These are phyloP conservation scores for Drosophila sordidula DNA, from an alignment of 2,888 invertebrate genomes.

Conservation along the genomic window DNA sequence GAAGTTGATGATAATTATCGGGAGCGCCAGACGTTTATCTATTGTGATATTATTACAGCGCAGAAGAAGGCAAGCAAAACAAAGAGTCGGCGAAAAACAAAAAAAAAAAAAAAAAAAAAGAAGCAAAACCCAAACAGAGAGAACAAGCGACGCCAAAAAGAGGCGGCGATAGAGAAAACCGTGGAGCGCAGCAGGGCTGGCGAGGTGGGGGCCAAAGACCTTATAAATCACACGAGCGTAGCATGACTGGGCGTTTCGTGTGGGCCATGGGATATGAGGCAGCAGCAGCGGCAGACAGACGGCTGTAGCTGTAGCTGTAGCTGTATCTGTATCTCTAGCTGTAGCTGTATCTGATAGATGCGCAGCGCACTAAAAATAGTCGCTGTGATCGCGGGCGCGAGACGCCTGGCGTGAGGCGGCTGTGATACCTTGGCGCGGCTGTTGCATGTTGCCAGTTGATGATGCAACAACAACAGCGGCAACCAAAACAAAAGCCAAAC, in stretches of 20 bases:
- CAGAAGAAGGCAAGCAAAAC: constrained; percentile 72
- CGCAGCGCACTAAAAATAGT: constrained; percentile 70
- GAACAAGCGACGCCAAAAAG: constrained; percentile 30
- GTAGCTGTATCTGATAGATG: constrained; percentile 54
- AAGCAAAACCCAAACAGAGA: constrained; percentile 46
- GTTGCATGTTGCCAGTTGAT: constrained; percentile 62
- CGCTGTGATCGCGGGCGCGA: constrained; percentile 37
- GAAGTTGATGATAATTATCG: constrained; percentile 18
- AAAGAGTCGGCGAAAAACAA: constrained; percentile 58
- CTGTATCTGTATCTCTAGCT: constrained; percentile 19
- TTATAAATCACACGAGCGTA: constrained; percentile 81
- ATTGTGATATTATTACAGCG: constrained; percentile 57
- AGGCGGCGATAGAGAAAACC: constrained; percentile 18
- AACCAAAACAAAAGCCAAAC: constrained; percentile 42
- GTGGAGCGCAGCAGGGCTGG: constrained; percentile 19
- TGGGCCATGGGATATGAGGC: constrained; percentile 38
- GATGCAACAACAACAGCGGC: constrained; percentile 66
- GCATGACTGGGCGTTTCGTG: constrained; percentile 75
- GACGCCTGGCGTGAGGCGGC: constrained; percentile 1
- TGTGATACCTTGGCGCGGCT: constrained; percentile 48
- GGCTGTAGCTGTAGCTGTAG: constrained; percentile 6
- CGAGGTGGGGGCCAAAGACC: constrained; percentile 70
- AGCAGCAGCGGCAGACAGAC: constrained; percentile 5
- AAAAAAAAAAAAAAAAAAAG: constrained; percentile 11
- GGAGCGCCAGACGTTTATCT: constrained; percentile 40